These are phyloP conservation scores for Heteractis magnifica DNA, from an alignment of 92 coral and sea anemone species.

Conservation along the genomic window DNA sequence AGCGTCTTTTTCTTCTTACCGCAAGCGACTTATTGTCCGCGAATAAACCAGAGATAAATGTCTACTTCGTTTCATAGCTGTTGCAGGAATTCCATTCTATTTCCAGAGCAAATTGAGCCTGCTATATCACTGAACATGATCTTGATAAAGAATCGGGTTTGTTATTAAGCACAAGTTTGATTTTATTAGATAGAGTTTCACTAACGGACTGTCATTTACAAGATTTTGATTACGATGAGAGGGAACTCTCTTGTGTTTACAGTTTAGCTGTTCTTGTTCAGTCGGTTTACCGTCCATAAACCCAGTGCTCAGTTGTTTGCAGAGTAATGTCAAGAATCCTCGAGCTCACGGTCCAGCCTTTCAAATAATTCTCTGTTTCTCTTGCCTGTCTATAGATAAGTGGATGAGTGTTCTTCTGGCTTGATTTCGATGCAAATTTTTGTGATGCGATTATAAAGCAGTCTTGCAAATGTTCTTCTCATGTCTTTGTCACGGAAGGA, in stretches of 20 bases:
- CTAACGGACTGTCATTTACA: slow-evolving; percentile 4
- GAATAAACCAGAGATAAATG: neutral
- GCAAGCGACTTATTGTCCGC: too few species aligned
- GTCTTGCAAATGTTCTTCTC: slow-evolving; percentile 44
- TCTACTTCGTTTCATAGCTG: neutral
- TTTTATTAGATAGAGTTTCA: neutral
- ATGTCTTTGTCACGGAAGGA: slow-evolving; percentile 45
- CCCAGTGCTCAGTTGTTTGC: slow-evolving; percentile 4
- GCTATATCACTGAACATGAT: neutral
- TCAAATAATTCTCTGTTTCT: neutral
- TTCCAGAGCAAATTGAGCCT: neutral
- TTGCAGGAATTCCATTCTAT: neutral
- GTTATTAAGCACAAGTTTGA: neutral
- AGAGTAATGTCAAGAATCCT: neutral
- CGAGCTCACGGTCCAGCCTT: neutral
- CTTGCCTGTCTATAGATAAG: neutral
- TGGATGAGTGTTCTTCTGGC: slow-evolving; percentile 12
- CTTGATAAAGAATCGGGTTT: neutral
- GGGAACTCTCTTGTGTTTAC: slow-evolving; percentile 18
- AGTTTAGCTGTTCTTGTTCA: neutral
- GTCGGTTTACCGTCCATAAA: slow-evolving; percentile 2
- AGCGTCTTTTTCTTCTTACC: neutral
- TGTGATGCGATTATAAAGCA: slow-evolving; percentile 20
- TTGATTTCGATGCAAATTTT: slow-evolving; percentile 13
- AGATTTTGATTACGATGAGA: neutral